These are phyloP conservation scores for Chloroceryle inda DNA, from an alignment of 2,797 vertebrate species.

Conservation along the genomic window DNA sequence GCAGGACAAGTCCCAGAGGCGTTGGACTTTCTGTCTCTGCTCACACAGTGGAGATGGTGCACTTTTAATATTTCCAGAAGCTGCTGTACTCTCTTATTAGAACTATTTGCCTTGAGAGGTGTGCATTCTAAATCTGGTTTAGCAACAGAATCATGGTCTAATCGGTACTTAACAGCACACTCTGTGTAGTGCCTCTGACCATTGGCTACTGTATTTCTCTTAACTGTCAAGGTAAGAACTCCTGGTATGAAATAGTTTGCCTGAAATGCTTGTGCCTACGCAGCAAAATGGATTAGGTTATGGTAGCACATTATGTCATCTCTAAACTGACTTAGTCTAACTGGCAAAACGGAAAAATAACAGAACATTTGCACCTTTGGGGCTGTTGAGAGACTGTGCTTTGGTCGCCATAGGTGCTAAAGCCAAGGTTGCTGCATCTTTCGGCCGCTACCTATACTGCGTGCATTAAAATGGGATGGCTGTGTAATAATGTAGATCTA, in stretches of 20 bases:
- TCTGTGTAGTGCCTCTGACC: background rate
- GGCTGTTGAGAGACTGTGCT: background rate
- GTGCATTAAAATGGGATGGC: too few species aligned
- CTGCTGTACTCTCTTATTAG: slow-evolving; percentile 24
- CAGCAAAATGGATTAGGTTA: background rate
- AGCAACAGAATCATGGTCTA: background rate
- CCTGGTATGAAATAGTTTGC: background rate
- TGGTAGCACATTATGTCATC: background rate
- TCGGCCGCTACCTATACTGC: rapidly evolving
- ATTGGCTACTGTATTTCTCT: background rate
- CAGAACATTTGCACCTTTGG: background rate
- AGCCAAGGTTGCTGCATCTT: background rate
- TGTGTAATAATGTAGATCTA: background rate
- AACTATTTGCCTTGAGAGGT: background rate
- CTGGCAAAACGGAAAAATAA: background rate
- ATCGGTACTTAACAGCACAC: background rate
- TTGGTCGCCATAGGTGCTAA: background rate
- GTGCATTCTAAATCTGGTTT: background rate
- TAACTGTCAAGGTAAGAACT: background rate
- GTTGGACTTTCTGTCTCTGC: background rate
- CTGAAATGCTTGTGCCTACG: background rate
- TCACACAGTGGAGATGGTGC: background rate
- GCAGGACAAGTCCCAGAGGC: slow-evolving; percentile 12
- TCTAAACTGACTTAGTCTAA: background rate
- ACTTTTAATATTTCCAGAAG: slow-evolving; percentile 16